Evolutionary conservation across 1,140 invertebrate species (phyloP).

Genomic region (Drosophila rhopaloa): DNA sequence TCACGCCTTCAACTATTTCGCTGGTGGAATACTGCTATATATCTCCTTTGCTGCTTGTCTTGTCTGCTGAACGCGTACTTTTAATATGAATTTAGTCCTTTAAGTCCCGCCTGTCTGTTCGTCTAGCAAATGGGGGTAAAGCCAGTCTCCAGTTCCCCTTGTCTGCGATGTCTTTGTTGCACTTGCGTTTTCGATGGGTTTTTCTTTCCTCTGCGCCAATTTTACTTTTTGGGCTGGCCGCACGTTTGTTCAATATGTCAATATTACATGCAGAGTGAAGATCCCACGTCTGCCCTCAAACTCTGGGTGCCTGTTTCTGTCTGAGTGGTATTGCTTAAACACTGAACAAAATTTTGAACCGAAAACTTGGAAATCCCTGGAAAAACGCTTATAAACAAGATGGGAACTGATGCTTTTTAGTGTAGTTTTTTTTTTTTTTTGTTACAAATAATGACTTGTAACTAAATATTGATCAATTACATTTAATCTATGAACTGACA

Average conservation of each 20-base stretch:
- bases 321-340: constrained; percentile 65
- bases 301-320: constrained; percentile 16
- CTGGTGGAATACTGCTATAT: too few species aligned
- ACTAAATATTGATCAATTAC: too few species aligned
- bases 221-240: constrained; percentile 60
- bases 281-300: constrained; percentile 43
- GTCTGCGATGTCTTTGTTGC: constrained; percentile 54
- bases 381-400: too few species aligned
- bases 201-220: constrained; percentile 48
- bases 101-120: constrained; percentile 60
- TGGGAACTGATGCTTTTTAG: too few species aligned
- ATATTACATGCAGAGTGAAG: constrained; percentile 70
- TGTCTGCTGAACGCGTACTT: constrained; percentile 72
- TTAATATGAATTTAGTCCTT: constrained; percentile 83
- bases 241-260: constrained; percentile 83
- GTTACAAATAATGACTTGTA: too few species aligned
- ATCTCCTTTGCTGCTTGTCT: constrained; percentile 48
- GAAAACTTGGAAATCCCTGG: too few species aligned
- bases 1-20: too few species aligned
- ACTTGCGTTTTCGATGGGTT: constrained; percentile 60
- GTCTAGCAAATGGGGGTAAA: constrained; percentile 8
- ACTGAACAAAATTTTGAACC: background rate
- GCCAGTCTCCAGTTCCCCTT: background rate
- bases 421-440: too few species aligned
- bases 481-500: too few species aligned